Evolutionary conservation across 2,113 vertebrate genomes (phyloP).

Genomic region (Indicator maculatus): DNA sequence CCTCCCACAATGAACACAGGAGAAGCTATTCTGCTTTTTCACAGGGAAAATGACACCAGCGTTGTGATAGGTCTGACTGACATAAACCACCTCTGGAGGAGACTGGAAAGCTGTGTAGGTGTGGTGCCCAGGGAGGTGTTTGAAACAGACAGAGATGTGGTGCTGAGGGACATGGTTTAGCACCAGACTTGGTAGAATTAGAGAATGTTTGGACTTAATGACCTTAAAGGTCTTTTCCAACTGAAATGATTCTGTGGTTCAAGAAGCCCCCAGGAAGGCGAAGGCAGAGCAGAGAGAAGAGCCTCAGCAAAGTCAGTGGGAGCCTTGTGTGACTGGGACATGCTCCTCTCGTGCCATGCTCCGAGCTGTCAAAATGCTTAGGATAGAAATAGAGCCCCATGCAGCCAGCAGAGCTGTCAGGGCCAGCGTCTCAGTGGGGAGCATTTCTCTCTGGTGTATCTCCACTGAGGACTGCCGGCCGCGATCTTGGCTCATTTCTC

Average conservation of each 20-base stretch:
- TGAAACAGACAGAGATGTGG: too few relatives aligned
- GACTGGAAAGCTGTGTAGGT: too few relatives aligned
- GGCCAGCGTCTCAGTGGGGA: slow-evolving; percentile 14
- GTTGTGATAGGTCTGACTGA: too few relatives aligned
- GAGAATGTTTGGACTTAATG: too few relatives aligned
- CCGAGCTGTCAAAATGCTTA: slow-evolving; percentile 1
- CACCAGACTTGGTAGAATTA: too few relatives aligned
- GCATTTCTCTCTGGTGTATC: slow-evolving; percentile 33
- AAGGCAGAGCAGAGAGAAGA: neutral
- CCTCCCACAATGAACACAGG: neutral
- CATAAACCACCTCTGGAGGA: too few relatives aligned
- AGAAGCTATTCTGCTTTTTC: neutral
- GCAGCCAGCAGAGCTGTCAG: neutral
- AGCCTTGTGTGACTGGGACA: neutral
- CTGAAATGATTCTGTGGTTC: fast-evolving
- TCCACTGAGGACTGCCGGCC: neutral
- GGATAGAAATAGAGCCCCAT: neutral
- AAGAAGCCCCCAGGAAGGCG: neutral
- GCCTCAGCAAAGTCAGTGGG: neutral
- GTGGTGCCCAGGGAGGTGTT: too few relatives aligned
- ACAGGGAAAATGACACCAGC: neutral
- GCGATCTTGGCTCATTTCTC: neutral
- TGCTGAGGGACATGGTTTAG: too few relatives aligned
- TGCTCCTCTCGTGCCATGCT: neutral
- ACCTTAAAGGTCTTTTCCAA: too few relatives aligned